Conservation (phyloP, 2,113 vertebrate genomes). For the Alosa alosa region DNA sequence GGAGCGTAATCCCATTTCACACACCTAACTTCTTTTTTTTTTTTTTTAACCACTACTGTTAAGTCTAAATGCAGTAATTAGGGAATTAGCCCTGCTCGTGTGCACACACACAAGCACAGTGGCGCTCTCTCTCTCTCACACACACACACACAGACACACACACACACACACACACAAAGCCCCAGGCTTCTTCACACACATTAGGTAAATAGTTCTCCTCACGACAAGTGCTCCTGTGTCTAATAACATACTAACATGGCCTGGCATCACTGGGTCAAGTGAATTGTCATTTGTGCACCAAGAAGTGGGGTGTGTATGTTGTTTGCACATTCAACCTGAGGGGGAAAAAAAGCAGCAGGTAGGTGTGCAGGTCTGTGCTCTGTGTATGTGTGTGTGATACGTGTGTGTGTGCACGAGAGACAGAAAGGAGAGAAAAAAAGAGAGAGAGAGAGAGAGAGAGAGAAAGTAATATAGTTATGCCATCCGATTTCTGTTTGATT, state of each 20-base stretch:
- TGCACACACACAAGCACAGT: slow-evolving; percentile 29
- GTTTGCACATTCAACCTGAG: background rate
- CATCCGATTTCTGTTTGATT: no score
- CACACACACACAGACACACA: background rate
- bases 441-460: no score
- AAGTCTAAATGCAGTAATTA: slow-evolving; percentile 47
- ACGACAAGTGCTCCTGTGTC: slow-evolving; percentile 36
- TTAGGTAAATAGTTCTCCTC: slow-evolving; percentile 44
- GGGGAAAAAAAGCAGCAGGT: background rate
- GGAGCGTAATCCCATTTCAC: background rate
- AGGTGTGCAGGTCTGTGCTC: background rate
- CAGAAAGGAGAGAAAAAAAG: no score
- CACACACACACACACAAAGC: background rate
- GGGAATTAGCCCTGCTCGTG: slow-evolving; percentile 38
- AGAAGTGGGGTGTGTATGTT: slow-evolving; percentile 43
- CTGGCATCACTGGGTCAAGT: slow-evolving; percentile 49
- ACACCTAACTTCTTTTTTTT: background rate
- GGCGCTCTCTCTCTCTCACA: background rate
- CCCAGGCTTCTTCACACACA: slow-evolving; percentile 29
- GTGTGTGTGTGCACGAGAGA: background rate
- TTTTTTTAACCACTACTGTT: slow-evolving; percentile 50
- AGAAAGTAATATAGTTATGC: no score
- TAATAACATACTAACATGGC: slow-evolving; percentile 41
- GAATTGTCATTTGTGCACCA: slow-evolving; percentile 35
- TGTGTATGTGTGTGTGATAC: background rate